These are phyloP conservation scores for Teleogryllus oceanicus DNA, from an alignment of 2,888 invertebrate species.

Conservation along the genomic window DNA sequence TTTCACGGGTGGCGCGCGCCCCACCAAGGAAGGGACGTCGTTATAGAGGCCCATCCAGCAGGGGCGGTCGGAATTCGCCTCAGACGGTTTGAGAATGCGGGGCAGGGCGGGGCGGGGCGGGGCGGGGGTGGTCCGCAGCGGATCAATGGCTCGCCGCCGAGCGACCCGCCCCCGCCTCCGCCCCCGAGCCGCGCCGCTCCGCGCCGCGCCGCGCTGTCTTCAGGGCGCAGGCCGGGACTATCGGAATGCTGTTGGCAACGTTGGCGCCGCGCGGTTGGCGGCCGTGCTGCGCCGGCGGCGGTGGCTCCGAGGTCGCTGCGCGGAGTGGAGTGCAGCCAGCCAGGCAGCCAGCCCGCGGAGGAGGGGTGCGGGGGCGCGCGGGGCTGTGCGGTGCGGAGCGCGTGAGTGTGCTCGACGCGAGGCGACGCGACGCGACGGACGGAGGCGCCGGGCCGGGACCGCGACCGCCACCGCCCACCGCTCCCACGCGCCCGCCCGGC, in stretches of 20 bases:
- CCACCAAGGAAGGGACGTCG: not conserved
- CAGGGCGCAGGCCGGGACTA: not conserved
- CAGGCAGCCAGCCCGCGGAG: not conserved
- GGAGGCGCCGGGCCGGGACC: no score
- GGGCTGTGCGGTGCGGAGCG: not conserved
- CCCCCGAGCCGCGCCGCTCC: not conserved
- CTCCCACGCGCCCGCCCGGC: no score
- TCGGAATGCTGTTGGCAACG: conserved; percentile 18
- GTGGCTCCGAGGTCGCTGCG: not conserved
- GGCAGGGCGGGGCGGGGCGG: not conserved
- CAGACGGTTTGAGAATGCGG: conserved; percentile 18
- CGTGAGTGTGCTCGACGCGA: not conserved
- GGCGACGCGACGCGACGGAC: no score
- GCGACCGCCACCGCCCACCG: no score
- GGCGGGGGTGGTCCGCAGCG: not conserved
- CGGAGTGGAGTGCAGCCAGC: not conserved
- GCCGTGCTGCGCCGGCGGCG: not conserved
- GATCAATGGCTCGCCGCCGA: conserved; percentile 7
- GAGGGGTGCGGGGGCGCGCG: not conserved
- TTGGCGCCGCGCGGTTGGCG: not conserved
- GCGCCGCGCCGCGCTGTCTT: not conserved
- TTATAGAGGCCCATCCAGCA: not conserved
- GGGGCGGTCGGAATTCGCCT: not conserved
- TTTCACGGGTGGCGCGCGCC: not conserved
- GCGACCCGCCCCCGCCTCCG: not conserved